Percentiles rank a stretch among this genome's conserved stretches.
Conservation (phyloP, 2,888 invertebrate species). For the Lycocerus yunnanus region DNA sequence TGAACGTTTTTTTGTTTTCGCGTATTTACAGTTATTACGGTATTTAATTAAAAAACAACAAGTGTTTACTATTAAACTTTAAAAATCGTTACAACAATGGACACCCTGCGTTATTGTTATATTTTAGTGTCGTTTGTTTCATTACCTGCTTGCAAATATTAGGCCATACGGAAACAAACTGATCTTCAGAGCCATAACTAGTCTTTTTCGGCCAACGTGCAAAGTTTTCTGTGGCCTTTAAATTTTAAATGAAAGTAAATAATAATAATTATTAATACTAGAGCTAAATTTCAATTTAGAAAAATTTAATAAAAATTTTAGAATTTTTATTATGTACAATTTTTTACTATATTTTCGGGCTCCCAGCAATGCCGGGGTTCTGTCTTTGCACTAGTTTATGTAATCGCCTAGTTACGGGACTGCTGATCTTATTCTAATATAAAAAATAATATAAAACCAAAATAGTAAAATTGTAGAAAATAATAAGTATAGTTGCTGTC, state of each 20-base stretch:
- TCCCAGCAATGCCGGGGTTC: background rate
- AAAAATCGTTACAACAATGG: background rate
- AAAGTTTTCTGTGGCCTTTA: background rate
- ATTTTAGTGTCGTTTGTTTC: background rate
- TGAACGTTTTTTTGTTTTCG: background rate
- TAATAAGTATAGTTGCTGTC: background rate
- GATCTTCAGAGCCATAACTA: background rate
- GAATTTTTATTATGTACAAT: too few relatives aligned
- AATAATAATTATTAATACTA: background rate
- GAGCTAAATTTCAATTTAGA: too few relatives aligned
- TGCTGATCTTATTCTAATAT: background rate
- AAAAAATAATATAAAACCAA: background rate
- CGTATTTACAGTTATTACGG: background rate
- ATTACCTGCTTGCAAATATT: background rate
- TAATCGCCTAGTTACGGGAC: background rate
- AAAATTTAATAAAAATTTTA: too few relatives aligned
- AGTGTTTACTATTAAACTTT: background rate
- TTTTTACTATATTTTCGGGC: background rate
- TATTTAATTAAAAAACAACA: background rate
- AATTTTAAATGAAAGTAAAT: background rate
- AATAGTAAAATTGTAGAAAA: background rate
- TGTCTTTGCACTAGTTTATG: background rate
- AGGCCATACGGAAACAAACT: background rate
- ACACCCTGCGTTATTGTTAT: background rate
- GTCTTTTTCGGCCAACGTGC: background rate